phyloP scores from a whole-genome alignment of 2,888 invertebrate species.

The Pyralis farinalis region DNA sequence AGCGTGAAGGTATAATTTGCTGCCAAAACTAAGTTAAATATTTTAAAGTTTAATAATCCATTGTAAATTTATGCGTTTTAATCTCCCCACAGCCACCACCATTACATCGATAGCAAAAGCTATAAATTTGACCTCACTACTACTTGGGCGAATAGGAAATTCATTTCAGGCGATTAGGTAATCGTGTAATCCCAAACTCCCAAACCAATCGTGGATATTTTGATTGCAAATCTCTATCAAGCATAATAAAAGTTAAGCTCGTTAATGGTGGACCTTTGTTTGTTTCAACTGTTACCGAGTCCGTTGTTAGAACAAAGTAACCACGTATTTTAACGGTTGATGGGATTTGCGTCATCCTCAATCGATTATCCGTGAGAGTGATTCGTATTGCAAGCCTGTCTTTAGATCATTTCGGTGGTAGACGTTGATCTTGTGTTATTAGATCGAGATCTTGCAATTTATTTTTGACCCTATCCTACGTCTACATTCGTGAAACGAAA shows the following conservation, averaged over 20 bases:
- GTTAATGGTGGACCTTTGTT: slow-evolving; percentile 36
- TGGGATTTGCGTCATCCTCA: not conserved
- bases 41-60: too few species aligned
- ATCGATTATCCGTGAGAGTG: too few species aligned
- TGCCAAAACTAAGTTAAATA: too few species aligned
- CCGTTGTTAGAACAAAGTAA: slow-evolving; percentile 2
- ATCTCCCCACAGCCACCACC: not conserved
- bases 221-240: slow-evolving; percentile 33
- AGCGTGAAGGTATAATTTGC: too few species aligned
- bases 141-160: slow-evolving; percentile 19
- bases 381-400: too few species aligned
- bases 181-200: slow-evolving; percentile 26
- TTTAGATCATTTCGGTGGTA: too few species aligned
- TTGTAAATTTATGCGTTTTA: not conserved
- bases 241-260: slow-evolving; percentile 42
- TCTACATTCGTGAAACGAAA: not conserved
- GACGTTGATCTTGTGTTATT: too few species aligned
- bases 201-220: slow-evolving; percentile 23
- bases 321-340: not conserved
- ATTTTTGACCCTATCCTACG: too few species aligned
- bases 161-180: slow-evolving; percentile 34
- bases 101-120: not conserved
- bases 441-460: too few species aligned
- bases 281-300: slow-evolving; percentile 3
- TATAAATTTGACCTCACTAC: slow-evolving; percentile 11